These are phyloP conservation scores for Mustelus asterias DNA, from an alignment of 2,113 vertebrate genomes.

Conservation along the genomic window DNA sequence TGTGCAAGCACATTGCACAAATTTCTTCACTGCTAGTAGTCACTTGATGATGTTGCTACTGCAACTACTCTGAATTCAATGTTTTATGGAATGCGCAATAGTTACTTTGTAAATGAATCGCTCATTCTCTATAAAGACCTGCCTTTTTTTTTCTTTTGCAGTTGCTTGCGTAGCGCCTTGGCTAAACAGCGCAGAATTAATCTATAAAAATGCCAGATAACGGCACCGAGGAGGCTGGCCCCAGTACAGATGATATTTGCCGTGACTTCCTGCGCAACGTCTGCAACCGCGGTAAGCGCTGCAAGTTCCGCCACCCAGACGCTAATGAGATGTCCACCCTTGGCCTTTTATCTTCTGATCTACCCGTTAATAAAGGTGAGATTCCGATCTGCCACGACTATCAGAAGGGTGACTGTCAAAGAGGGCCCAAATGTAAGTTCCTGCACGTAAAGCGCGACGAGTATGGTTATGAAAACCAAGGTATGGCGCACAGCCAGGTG, in stretches of 20 bases:
- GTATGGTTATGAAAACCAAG: conserved; percentile 34
- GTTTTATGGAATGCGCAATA: conserved; percentile 34
- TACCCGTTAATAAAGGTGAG: conserved; percentile 82
- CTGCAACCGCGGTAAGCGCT: conserved; percentile 91
- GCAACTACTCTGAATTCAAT: not conserved
- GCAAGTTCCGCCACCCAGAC: conserved; percentile 88
- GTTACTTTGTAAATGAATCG: conserved; percentile 33
- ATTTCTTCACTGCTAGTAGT: not conserved
- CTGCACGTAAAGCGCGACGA: conserved; percentile 37
- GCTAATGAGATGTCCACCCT: conserved; percentile 88
- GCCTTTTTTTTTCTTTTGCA: conserved; percentile 38
- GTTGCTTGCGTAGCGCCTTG: conserved; percentile 36
- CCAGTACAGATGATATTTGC: conserved; percentile 74
- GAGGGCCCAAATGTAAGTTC: conserved; percentile 81
- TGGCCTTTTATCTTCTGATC: conserved; percentile 49
- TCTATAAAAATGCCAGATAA: conserved; percentile 37
- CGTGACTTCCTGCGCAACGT: conserved; percentile 92
- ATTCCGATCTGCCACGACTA: conserved; percentile 97
- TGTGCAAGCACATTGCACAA: conserved; percentile 5
- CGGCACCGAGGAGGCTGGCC: conserved; percentile 52
- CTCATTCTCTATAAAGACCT: conserved; percentile 37
- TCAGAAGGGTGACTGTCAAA: conserved; percentile 92
- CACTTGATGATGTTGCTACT: conserved; percentile 12
- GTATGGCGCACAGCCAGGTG: conserved; percentile 33
- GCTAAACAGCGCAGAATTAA: conserved; percentile 37